phyloP scores from a whole-genome alignment of 2,888 invertebrate species.

The Tetragonisca angustula region DNA sequence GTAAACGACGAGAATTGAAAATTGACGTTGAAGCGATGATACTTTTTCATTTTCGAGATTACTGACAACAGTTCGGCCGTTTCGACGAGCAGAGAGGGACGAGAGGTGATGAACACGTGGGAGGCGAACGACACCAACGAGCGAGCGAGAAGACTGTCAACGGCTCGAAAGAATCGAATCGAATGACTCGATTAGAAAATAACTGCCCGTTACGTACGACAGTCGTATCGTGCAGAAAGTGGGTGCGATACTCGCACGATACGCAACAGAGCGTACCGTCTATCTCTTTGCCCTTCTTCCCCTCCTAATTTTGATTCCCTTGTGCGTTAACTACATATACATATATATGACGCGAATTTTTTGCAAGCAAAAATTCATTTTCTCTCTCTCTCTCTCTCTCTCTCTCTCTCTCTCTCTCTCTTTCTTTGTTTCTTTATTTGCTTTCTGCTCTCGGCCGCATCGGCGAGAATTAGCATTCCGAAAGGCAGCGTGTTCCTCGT shows the following conservation, averaged over 20 bases:
- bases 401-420: neutral
- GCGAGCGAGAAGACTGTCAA: no score
- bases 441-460: neutral
- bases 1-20: no score
- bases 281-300: no score
- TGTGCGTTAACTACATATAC: conserved; percentile 8
- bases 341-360: neutral
- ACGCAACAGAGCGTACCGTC: neutral
- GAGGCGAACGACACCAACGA: no score
- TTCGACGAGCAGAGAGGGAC: no score
- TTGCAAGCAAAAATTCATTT: conserved; percentile 5
- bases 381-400: neutral
- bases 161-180: no score
- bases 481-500: neutral
- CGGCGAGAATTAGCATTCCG: neutral
- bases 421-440: neutral
- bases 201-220: neutral
- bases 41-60: no score
- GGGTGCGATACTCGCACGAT: conserved; percentile 5
- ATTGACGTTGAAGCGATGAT: no score
- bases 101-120: no score
- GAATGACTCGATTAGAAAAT: conserved; percentile 10
- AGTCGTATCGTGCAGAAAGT: neutral
- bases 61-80: no score
- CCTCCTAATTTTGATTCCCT: conserved; percentile 16